Evolutionary conservation across 1,140 invertebrate genomes (phyloP).

Genomic region (Drosophila nasuta): DNA sequence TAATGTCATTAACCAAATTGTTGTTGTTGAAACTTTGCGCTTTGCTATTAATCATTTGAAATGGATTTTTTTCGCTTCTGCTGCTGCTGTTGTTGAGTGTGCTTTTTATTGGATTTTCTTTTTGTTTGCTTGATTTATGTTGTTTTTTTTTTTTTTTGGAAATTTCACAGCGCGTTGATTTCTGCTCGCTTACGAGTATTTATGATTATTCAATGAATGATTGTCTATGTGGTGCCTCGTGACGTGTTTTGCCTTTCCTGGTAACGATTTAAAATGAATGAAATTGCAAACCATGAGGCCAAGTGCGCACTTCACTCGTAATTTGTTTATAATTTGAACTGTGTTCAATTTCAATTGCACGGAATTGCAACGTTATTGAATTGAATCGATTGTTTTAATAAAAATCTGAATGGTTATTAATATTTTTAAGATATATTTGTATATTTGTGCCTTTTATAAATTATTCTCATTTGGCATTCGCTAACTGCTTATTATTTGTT

Average conservation of each 20-base stretch:
- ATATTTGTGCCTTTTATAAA: neutral
- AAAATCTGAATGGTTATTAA: neutral
- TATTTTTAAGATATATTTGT: neutral
- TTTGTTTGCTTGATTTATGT: conserved; percentile 77
- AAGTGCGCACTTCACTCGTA: conserved; percentile 3
- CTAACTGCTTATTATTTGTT: conserved; percentile 38
- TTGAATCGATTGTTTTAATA: neutral
- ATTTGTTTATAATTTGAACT: conserved; percentile 41
- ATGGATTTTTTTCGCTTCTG: conserved; percentile 53
- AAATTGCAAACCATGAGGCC: conserved; percentile 46
- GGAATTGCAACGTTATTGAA: neutral
- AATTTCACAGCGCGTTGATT: conserved; percentile 44
- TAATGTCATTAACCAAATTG: conserved; percentile 73
- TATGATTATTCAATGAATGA: conserved; percentile 47
- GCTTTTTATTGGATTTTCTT: conserved; percentile 62
- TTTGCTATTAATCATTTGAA: conserved; percentile 75
- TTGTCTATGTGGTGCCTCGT: conserved; percentile 10
- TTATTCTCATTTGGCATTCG: too few species aligned
- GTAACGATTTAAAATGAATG: conserved; percentile 68
- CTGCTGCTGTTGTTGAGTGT: conserved; percentile 6
- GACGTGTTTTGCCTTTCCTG: conserved; percentile 36
- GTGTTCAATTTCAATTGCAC: neutral
- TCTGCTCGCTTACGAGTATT: conserved; percentile 30
- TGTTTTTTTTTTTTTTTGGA: neutral
- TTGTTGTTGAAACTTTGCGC: conserved; percentile 66